Conservation (phyloP, 2,113 vertebrate genomes). For the Platichthys flesus region DNA sequence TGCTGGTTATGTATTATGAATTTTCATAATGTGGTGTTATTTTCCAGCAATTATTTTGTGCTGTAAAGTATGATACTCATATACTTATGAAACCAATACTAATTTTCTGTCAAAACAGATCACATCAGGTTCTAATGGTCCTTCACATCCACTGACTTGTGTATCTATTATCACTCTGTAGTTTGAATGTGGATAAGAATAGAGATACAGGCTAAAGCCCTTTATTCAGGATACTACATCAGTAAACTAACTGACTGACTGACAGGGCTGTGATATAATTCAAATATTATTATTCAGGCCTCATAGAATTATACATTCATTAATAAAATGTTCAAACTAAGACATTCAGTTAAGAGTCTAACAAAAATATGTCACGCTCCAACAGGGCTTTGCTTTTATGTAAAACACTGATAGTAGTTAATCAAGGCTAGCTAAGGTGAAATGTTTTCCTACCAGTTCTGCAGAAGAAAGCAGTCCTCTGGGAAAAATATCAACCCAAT, state of each 20-base stretch:
- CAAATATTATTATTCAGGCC: background rate
- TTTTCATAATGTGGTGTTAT: background rate
- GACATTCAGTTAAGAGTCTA: background rate
- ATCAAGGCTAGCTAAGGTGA: background rate
- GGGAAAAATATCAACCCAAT: background rate
- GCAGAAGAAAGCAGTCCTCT: background rate
- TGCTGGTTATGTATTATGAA: no score
- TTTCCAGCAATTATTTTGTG: background rate
- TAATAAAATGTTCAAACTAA: background rate
- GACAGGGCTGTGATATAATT: background rate
- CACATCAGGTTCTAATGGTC: background rate
- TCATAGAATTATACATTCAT: background rate
- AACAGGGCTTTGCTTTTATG: background rate
- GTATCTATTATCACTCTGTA: background rate
- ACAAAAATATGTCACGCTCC: background rate
- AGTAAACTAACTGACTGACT: background rate
- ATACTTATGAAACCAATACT: background rate
- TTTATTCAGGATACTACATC: background rate
- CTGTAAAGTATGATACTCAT: no score
- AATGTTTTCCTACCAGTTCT: no score
- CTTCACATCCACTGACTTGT: background rate
- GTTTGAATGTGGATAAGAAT: constrained; percentile 18
- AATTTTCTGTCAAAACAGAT: background rate
- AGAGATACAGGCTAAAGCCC: background rate
- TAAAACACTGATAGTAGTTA: background rate